Evolutionary conservation across 1,140 invertebrate genomes (phyloP).

Genomic region (Gryllus bimaculatus): DNA sequence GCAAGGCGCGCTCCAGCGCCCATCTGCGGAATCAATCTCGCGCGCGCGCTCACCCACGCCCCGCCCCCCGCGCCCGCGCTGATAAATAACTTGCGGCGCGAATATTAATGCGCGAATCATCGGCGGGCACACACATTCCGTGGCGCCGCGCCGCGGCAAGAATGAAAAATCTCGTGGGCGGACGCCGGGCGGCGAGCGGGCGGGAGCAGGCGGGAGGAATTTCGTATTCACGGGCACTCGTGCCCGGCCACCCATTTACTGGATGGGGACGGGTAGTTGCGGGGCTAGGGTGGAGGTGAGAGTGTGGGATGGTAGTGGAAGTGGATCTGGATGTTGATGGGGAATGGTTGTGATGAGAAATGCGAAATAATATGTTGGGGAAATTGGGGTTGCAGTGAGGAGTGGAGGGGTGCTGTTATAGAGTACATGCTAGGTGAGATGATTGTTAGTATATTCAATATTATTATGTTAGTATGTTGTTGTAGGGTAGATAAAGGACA

Average conservation of each 20-base stretch:
- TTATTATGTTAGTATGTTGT: no score
- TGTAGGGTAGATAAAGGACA: no score
- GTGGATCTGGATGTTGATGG: no score
- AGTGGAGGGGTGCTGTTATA: no score
- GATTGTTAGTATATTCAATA: no score
- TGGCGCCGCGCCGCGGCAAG: not conserved
- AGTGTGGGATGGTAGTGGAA: not conserved
- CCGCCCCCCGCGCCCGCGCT: not conserved
- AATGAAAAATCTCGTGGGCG: not conserved
- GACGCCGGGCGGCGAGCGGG: no score
- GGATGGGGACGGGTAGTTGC: not conserved
- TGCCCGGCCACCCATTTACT: not conserved
- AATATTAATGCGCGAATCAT: conserved; percentile 5
- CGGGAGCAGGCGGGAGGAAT: not conserved
- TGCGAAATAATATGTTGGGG: no score
- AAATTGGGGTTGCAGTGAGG: no score
- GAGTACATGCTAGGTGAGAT: no score
- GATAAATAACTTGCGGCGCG: not conserved
- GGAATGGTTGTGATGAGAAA: no score
- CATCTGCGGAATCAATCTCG: not conserved
- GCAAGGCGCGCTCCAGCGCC: not conserved
- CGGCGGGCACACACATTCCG: not conserved
- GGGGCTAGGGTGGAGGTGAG: not conserved
- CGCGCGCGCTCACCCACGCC: no score
- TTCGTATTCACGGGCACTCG: not conserved